phyloP scores from a whole-genome alignment of 2,888 invertebrate species.

The Hyposoter dolosus region DNA sequence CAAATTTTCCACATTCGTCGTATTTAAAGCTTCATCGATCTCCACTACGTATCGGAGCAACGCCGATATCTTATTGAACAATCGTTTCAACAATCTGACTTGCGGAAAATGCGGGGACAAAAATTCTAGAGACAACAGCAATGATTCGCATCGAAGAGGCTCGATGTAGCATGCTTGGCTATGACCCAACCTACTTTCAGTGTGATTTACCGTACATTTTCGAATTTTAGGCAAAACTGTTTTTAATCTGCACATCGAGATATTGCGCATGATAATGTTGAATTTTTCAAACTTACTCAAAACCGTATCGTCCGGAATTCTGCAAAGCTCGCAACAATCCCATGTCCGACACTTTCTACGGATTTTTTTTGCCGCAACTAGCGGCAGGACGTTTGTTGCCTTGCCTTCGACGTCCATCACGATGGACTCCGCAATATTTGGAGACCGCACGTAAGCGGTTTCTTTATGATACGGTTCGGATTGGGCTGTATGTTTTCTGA shows the following conservation, averaged over 20 bases:
- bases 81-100: not conserved
- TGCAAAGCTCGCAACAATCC: not conserved
- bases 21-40: not conserved
- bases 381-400: not conserved
- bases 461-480: not conserved
- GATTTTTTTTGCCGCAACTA: not conserved
- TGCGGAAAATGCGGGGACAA: not conserved
- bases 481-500: not conserved
- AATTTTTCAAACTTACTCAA: too few relatives aligned
- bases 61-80: not conserved
- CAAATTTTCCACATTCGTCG: too few relatives aligned
- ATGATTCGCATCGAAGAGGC: constrained; percentile 1
- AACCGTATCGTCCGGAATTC: not conserved
- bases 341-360: not conserved
- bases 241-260: not conserved
- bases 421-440: not conserved
- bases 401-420: not conserved
- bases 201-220: constrained; percentile 2
- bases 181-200: not conserved
- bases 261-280: not conserved
- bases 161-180: constrained; percentile 5
- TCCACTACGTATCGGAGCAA: not conserved
- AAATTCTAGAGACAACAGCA: not conserved
- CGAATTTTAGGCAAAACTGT: not conserved
- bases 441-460: not conserved